A percentile compares a stretch with the other conserved stretches of the same genome.
Conservation (phyloP, 2,888 invertebrate genomes). For the Apodemia duryi region DNA sequence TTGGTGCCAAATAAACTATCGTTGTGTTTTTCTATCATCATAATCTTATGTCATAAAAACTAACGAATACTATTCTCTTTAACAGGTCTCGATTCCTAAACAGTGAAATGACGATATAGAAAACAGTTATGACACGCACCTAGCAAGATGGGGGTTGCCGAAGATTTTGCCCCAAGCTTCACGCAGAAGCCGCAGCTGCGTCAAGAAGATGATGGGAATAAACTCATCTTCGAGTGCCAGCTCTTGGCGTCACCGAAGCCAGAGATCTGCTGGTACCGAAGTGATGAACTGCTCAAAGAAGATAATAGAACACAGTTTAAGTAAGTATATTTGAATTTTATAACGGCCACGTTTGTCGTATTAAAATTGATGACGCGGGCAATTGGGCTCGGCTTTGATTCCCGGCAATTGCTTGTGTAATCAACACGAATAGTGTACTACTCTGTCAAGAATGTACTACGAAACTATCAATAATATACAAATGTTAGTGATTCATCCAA, state of each 20-base stretch:
- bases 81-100: slow-evolving; percentile 42
- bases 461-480: too few species aligned
- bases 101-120: slow-evolving; percentile 36
- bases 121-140: slow-evolving; percentile 65
- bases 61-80: neutral
- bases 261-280: slow-evolving; percentile 94
- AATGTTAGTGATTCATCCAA: too few species aligned
- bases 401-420: too few species aligned
- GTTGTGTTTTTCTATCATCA: neutral
- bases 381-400: too few species aligned
- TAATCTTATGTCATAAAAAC: neutral
- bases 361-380: too few species aligned
- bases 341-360: too few species aligned
- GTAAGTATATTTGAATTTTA: slow-evolving; percentile 46
- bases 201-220: slow-evolving; percentile 97
- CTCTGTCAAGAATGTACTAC: too few species aligned
- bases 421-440: too few species aligned
- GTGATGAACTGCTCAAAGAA: slow-evolving; percentile 90
- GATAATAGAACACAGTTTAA: slow-evolving; percentile 92
- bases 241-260: slow-evolving; percentile 92
- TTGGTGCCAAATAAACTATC: too few species aligned
- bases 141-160: slow-evolving; percentile 88
- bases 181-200: slow-evolving; percentile 98
- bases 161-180: slow-evolving; percentile 98
- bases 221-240: slow-evolving; percentile 96